Evolutionary conservation across 2,888 invertebrate species (phyloP).

Genomic region (Thereva nobilitata): DNA sequence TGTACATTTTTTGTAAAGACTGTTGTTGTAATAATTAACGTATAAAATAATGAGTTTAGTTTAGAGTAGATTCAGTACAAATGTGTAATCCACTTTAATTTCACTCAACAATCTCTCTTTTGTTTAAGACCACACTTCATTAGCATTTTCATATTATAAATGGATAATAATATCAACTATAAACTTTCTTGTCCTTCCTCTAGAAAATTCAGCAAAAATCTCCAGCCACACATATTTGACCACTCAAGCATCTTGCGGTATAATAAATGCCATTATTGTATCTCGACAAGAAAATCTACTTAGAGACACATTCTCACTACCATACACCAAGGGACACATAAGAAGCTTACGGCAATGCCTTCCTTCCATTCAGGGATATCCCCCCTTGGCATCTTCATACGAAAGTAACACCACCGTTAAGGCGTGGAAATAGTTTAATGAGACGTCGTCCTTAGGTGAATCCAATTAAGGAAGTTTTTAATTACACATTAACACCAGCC

Average conservation of each 20-base stretch:
- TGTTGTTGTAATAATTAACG: too few species aligned
- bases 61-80: too few species aligned
- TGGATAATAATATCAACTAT: too few species aligned
- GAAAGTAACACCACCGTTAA: too few species aligned
- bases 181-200: background rate
- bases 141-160: too few species aligned
- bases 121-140: too few species aligned
- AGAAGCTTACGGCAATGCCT: conserved; percentile 20
- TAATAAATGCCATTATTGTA: conserved; percentile 27
- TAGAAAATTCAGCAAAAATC: background rate
- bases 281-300: conserved; percentile 33
- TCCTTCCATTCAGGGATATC: too few species aligned
- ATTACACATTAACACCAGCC: conserved; percentile 24
- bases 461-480: conserved; percentile 32
- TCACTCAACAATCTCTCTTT: too few species aligned
- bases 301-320: conserved; percentile 9
- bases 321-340: background rate
- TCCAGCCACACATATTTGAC: background rate
- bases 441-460: background rate
- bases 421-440: background rate
- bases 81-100: too few species aligned
- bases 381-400: too few species aligned
- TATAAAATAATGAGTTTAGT: too few species aligned
- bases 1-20: too few species aligned
- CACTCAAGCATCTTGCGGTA: conserved; percentile 5